Base-by-base conservation (phyloP, 2,797 vertebrate genomes). In the Muscicapa striata region DNA sequence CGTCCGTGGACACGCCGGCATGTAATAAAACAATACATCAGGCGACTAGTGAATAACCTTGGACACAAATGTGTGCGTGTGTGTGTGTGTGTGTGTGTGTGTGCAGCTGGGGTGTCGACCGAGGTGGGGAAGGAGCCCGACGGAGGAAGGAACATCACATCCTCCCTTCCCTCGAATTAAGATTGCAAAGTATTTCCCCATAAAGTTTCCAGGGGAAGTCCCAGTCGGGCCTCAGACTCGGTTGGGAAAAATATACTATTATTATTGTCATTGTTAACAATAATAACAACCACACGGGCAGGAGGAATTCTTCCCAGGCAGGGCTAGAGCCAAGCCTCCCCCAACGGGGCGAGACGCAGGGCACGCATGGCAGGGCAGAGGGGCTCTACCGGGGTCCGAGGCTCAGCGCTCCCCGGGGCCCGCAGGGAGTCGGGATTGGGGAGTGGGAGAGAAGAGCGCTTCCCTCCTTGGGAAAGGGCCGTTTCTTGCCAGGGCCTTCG, bases 11-110 rank as follows among this genome's bases (percentile, higher is more conserved):
- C 91, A 75, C 90, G 89, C 94, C 74, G 86, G 83, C 87, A 58
- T 89, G 93, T 89, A 79, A 87, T 83, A 63, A 96, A 95, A 97
- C 97, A 97, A 97, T 95, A 96, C 91, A 88, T 90, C 96, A 79
- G 86, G 94, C 96, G 67, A 73, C 36, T 81, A 51, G 89, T 80
- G 84, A 87, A 92, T 94, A 95, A 90, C 96, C 94, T 93, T 94
- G 66, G 87, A 62, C 94, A 83, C 69, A 66, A 77, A 70, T 26
- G 91, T 51, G 12, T 24, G 83, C 29, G 43, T 64, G 49, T 13
- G 24, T 9, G 48, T 45, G 67, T 20, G 80, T 29, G 15, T 69
- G 70, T 69, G 70, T 32, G 38, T 21, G 55, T 38, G 40, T 26
- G 73, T 18, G 54, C 9, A 64, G 57, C 83, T 38, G 81, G 73